phyloP scores from a whole-genome alignment of 2,113 vertebrate species.

The Piprites chloris region DNA sequence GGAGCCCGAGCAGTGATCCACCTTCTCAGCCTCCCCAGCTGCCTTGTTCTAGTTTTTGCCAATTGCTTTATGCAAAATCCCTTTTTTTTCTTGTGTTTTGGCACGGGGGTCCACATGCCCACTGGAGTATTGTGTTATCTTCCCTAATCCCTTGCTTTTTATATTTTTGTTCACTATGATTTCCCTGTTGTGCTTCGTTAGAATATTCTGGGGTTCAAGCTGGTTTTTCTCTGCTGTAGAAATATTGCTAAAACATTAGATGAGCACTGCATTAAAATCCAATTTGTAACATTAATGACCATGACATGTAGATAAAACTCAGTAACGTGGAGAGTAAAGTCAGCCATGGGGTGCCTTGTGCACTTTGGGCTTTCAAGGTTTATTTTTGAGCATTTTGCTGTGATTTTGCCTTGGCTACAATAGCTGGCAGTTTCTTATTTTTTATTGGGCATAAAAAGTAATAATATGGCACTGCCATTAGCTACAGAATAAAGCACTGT shows the following conservation, averaged over 20 bases:
- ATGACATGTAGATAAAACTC: neutral
- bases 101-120: neutral
- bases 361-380: neutral
- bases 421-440: neutral
- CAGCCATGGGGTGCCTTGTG: fast-evolving
- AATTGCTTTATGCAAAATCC: neutral
- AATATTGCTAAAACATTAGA: neutral
- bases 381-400: neutral
- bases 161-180: neutral
- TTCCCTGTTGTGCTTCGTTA: neutral
- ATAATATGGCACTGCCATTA: neutral
- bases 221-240: neutral
- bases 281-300: neutral
- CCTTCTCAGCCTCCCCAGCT: neutral
- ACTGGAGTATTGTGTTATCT: neutral
- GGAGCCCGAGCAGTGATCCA: neutral
- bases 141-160: neutral
- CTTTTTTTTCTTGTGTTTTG: neutral
- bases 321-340: neutral
- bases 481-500: neutral
- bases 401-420: neutral
- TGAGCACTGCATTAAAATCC: neutral
- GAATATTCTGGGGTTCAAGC: neutral
- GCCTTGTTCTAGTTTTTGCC: neutral
- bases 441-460: neutral